A percentile compares a stretch with the other conserved stretches of the same genome.
Evolutionary conservation across 2,888 invertebrate genomes (phyloP).

Genomic region (Meandrusa payeni): DNA sequence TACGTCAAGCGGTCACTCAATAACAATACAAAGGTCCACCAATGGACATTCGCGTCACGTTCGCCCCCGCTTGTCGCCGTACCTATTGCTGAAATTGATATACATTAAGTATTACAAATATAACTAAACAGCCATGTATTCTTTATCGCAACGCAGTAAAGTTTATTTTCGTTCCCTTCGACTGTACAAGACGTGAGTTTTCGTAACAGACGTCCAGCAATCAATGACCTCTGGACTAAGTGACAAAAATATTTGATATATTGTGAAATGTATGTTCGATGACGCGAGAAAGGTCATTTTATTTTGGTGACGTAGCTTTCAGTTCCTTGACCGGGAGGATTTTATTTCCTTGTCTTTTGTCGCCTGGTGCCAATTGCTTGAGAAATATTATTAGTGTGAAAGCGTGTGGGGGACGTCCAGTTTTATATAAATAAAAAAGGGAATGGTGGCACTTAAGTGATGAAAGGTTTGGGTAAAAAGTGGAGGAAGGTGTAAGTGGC

Average conservation of each 20-base stretch:
- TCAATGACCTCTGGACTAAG: slow-evolving; percentile 37
- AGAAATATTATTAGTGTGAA: slow-evolving; percentile 62
- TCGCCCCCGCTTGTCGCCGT: slow-evolving; percentile 62
- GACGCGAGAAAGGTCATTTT: slow-evolving; percentile 29
- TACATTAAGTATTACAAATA: slow-evolving; percentile 50
- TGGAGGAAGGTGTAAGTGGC: no score
- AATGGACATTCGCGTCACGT: slow-evolving; percentile 69
- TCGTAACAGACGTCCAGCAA: slow-evolving; percentile 38
- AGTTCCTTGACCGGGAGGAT: slow-evolving; percentile 55
- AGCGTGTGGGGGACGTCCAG: slow-evolving; percentile 45
- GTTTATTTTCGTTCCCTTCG: slow-evolving; percentile 33
- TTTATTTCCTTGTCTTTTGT: slow-evolving; percentile 49
- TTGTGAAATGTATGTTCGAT: slow-evolving; percentile 8
- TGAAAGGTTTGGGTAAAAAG: slow-evolving; percentile 22
- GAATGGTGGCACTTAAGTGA: slow-evolving; percentile 33
- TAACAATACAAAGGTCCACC: slow-evolving; percentile 66
- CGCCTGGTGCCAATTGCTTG: slow-evolving; percentile 70
- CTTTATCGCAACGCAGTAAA: slow-evolving; percentile 37
- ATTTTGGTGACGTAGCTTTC: slow-evolving; percentile 39
- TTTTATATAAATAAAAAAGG: slow-evolving; percentile 45
- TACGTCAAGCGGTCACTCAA: slow-evolving; percentile 57
- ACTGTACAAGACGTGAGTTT: slow-evolving; percentile 22
- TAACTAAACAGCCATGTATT: slow-evolving; percentile 26
- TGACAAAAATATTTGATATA: slow-evolving; percentile 14
- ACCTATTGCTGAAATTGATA: slow-evolving; percentile 76